Conservation (phyloP, 92 coral and sea anemone species). For the Anthopleura xanthogrammica region DNA sequence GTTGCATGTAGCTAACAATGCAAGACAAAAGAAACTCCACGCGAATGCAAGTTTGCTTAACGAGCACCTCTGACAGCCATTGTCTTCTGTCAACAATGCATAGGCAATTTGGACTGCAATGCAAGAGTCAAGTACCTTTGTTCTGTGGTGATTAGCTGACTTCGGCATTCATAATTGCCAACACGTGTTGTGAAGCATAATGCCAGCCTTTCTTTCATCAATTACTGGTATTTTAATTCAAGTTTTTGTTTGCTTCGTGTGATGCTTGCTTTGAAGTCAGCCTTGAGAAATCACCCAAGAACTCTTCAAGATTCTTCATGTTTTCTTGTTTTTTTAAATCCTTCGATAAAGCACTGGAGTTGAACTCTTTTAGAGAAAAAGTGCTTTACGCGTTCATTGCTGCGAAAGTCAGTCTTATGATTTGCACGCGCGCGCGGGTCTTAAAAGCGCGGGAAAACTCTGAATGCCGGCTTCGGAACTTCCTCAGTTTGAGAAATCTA, state of each 20-base stretch:
- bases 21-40: slow-evolving; percentile 20
- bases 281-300: not conserved
- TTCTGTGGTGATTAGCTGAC: slow-evolving; percentile 1
- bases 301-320: not conserved
- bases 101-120: slow-evolving; percentile 28
- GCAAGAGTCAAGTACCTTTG: not conserved
- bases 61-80: not conserved
- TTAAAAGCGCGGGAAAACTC: not conserved
- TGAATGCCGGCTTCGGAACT: not conserved
- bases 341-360: not conserved
- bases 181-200: not conserved
- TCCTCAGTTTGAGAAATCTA: not conserved
- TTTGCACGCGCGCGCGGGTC: not conserved
- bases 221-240: not conserved
- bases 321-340: not conserved
- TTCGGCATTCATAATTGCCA: not conserved
- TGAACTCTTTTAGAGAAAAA: not conserved
- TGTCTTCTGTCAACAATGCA: slow-evolving; percentile 14
- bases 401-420: no score
- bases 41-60: slow-evolving; percentile 26
- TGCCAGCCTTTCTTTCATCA: not conserved
- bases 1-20: slow-evolving; percentile 5
- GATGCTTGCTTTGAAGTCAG: not conserved
- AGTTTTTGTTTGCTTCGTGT: not conserved
- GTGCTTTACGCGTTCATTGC: no score